Evolutionary conservation across 2,797 vertebrate genomes (phyloP), one percentile per base, ranked within the genome.

Genomic region (Sebastiscus tertius): DNA sequence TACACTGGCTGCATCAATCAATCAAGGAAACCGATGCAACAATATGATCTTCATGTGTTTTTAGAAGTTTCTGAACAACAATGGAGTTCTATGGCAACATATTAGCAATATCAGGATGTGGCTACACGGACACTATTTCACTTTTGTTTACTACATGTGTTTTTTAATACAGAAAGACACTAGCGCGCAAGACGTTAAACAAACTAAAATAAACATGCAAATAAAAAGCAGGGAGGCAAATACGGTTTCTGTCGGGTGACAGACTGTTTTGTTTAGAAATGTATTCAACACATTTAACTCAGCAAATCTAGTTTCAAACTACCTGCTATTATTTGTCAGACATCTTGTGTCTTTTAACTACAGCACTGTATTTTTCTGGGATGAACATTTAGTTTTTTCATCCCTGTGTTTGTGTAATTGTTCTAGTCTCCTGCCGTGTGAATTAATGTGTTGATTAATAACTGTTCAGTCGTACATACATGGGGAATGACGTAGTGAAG

Each of bases 401-500:
- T 18, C 2, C 4, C 12, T 39, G 11, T 64, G 11, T 56, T 34
- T 22, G 3, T 62, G 6, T 59, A 20, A 56, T 33, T 5, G 3
- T 11, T 55, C 14, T 14, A 52, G 12, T 72, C 20, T 46, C 4
- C 24, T n/a, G 12, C 7, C 13, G 52, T 24, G 13, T 46, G 0
- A 65, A 61, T 26, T 11, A 52, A 34, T 68, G 26, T 22, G 9
- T 68, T 63, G 1, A 46, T 8, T 34, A 1, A n/a, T 1, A 61
- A 66, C 29, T 70, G 58, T 60, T 76, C 18, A 49, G 16, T 77
- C n/a, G 58, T 79, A 93, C 94, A 20, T 93, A 95, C 94, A 46
- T 95, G 88, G 4, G 96, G 94, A 39, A 97, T 81, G 55, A 97
- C 92, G 26, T 94, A 91, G 13, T 92, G 80, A 33, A 97, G 92